A percentile compares a stretch with the other conserved stretches of the same genome.
phyloP scores from a whole-genome alignment of 2,797 vertebrate genomes.

The Pyrocephalus nanus region DNA sequence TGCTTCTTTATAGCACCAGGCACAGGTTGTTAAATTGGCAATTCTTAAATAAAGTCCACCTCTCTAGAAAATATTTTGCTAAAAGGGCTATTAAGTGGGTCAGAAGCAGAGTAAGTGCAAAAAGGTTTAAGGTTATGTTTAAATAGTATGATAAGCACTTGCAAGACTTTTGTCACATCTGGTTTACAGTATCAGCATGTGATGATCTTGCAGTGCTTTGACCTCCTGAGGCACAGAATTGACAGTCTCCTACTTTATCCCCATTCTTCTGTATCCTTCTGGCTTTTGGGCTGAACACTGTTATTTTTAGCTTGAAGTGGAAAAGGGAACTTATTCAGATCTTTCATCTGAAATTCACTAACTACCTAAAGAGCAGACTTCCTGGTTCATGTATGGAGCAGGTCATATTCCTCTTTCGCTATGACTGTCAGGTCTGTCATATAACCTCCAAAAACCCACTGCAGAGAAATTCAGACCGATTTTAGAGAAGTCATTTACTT shows the following conservation, averaged over 20 bases:
- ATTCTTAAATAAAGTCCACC: not conserved
- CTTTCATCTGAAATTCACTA: conserved; percentile 51
- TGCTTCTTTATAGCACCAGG: not conserved
- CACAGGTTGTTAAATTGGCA: not conserved
- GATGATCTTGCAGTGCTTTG: not conserved
- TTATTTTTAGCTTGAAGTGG: conserved; percentile 30
- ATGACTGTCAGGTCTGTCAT: conserved; percentile 40
- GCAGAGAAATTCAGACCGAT: conserved; percentile 48
- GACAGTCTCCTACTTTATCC: not conserved
- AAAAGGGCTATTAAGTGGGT: not conserved
- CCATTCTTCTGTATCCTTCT: not conserved
- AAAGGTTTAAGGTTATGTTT: not conserved
- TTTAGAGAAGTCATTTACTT: conserved; percentile 51
- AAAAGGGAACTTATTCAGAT: conserved; percentile 48
- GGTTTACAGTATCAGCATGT: not conserved
- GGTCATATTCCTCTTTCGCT: conserved; percentile 65
- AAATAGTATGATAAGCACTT: not conserved
- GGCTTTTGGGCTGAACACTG: not conserved
- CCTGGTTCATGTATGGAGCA: conserved; percentile 36
- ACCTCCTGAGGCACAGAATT: not conserved
- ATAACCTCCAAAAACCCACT: conserved; percentile 26
- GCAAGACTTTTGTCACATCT: not conserved
- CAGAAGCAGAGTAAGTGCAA: not conserved
- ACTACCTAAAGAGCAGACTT: conserved; percentile 37
- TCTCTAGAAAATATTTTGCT: not conserved